Base-by-base conservation (phyloP, 1,140 invertebrate genomes). In the Phthorimaea operculella region DNA sequence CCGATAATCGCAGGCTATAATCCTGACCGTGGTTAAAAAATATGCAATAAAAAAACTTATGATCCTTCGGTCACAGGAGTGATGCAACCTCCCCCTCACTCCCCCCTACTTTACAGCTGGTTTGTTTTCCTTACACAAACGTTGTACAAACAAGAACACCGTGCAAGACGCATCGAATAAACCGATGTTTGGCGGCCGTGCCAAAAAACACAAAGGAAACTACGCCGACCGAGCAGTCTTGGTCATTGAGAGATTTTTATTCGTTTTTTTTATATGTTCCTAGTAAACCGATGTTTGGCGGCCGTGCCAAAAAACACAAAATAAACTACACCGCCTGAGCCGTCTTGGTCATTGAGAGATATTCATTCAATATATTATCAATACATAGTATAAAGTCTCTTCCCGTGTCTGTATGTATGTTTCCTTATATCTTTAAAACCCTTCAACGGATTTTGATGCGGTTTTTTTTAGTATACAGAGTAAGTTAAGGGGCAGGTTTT, bases 221-320 rank as follows among this genome's bases (percentile, higher is more conserved):
- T 12, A 51, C 16, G 49, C 10, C 39, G 57, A 51, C 15, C 52
- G 14, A 64, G 56, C 10, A 9, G 34, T 70, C 45, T 83, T 83
- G 76, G 74, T 78, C 39, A 14, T n/a, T 42, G 11, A 28, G 8
- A 9, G 39, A 3, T 42, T 42, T 42, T 42, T 4, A 28, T 28
- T 28, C 6, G n/a, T n/a, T n/a, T n/a, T n/a, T n/a, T 28, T 28
- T 28, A 28, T 28, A 28, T 4, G 2, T 28, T 28, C 76, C 72
- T 64, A 68, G 70, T 79, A 80, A 80, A 79, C 71, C 64, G 63
- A 68, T 73, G 70, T 77, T 79, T 78, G 77, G 78, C 74, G 9
- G 67, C 65, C 47, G 66, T 84, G 80, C 80, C 80, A 84, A 84
- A 79, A 79, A 82, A 74, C 77, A 80, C 76, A 80, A 75, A 71